A percentile compares a stretch with the other conserved stretches of the same genome.
phyloP scores from a whole-genome alignment of 2,797 vertebrate species.

The Perodicticus potto region DNA sequence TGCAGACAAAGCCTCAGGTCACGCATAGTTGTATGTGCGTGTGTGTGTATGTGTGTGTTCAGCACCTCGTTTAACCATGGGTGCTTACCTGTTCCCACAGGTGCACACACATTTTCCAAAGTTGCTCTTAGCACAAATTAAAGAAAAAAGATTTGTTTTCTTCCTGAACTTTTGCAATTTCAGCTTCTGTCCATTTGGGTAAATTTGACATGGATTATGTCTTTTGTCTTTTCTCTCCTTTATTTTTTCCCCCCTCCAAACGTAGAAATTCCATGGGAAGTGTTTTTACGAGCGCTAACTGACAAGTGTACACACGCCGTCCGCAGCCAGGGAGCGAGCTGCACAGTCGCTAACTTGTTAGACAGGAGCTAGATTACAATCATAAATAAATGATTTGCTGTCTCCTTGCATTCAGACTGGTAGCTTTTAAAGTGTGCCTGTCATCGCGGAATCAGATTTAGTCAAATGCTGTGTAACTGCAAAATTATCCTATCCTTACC shows the following conservation, averaged over 20 bases:
- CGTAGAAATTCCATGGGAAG: constrained; percentile 83
- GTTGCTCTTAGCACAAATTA: constrained; percentile 66
- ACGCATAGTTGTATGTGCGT: rapidly evolving
- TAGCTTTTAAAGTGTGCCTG: constrained; percentile 91
- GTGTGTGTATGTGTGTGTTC: neutral
- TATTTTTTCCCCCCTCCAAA: neutral
- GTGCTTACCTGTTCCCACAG: too few relatives aligned
- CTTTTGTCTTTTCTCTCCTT: constrained; percentile 82
- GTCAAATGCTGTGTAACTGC: constrained; percentile 91
- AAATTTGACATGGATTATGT: constrained; percentile 84
- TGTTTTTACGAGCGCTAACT: constrained; percentile 85
- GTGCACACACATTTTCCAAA: neutral
- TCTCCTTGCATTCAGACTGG: constrained; percentile 90
- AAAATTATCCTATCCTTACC: constrained; percentile 91
- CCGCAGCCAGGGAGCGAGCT: constrained; percentile 83
- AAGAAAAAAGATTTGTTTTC: constrained; percentile 48
- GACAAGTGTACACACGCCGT: constrained; percentile 86
- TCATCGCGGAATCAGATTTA: constrained; percentile 90
- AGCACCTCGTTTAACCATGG: neutral
- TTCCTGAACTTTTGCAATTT: constrained; percentile 74
- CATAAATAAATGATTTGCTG: constrained; percentile 93
- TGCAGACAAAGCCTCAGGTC: neutral
- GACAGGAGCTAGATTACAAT: constrained; percentile 91
- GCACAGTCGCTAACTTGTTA: constrained; percentile 89
- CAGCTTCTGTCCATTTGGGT: constrained; percentile 83